phyloP scores from a whole-genome alignment of 2,113 vertebrate genomes.

The Ariopsis seemanni region DNA sequence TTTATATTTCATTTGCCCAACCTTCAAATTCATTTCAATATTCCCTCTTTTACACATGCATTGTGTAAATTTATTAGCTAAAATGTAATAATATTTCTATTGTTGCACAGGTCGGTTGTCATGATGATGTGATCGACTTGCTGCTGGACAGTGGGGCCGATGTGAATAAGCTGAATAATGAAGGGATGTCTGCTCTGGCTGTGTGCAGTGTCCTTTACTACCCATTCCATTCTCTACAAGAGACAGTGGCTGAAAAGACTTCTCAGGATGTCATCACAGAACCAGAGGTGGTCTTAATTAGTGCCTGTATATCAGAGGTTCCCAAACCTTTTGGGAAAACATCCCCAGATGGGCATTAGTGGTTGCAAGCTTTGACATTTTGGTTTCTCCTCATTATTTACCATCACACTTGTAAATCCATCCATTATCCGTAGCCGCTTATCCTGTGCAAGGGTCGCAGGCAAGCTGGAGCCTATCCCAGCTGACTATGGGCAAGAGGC shows the following conservation, averaged over 20 bases:
- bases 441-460: too few relatives aligned
- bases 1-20: neutral
- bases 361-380: neutral
- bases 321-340: neutral
- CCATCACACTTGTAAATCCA: neutral
- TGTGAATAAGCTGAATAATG: constrained; percentile 77
- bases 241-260: constrained; percentile 63
- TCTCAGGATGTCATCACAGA: constrained; percentile 44
- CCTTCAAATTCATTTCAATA: neutral
- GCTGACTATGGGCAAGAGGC: too few relatives aligned
- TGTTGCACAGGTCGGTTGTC: constrained; percentile 72
- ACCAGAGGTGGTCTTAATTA: constrained; percentile 43
- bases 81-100: neutral
- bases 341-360: neutral
- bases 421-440: too few relatives aligned
- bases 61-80: neutral
- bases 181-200: constrained; percentile 79
- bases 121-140: constrained; percentile 72
- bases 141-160: constrained; percentile 82
- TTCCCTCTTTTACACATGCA: neutral
- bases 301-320: neutral
- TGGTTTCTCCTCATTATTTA: neutral
- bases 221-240: constrained; percentile 67
- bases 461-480: too few relatives aligned
- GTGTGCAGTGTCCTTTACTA: constrained; percentile 81